Evolutionary conservation across 2,888 invertebrate species (phyloP), one percentile per base, ranked within the genome.

Genomic region (Cosmopolites sordidus): DNA sequence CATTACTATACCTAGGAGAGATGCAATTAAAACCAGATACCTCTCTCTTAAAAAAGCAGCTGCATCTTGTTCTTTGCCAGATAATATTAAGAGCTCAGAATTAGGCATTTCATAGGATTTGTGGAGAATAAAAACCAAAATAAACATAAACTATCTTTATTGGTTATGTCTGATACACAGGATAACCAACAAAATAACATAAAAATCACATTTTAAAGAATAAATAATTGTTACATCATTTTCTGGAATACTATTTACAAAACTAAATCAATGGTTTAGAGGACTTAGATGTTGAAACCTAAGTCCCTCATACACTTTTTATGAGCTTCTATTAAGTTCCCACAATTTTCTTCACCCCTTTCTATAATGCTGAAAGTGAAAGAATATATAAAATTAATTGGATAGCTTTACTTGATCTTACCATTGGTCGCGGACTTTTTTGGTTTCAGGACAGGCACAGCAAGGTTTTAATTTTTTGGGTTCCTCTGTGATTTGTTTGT

Each of bases 381-480:
- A n/a, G n/a, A n/a, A n/a, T n/a, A n/a, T n/a, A n/a, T n/a, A n/a
- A n/a, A n/a, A n/a, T n/a, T n/a, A n/a, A n/a, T n/a, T n/a, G n/a
- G n/a, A n/a, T n/a, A n/a, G n/a, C n/a, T n/a, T n/a, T n/a, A n/a
- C n/a, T n/a, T n/a, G n/a, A n/a, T n/a, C n/a, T 4, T 79, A 95
- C 95, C 97, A 97, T 60, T 85, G 83, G 78, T 97, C 97, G 67
- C 97, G 79, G 27, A 76, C 85, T 75, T 83, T 83, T 74, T 93
- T 96, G 0, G 96, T 97, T 76, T 97, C 96, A 0, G 96, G 96
- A 74, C 97, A 97, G 2, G 96, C 96, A 78, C 97, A 97, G 69
- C 97, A 97, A 2, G 96, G 89, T 71, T 95, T 97, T 58, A 92
- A 76, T 70, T 92, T 92, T 42, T 88, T 86, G 1, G 72, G 71